These are phyloP conservation scores for Epirrita christyi DNA, from an alignment of 2,888 invertebrate genomes.

Conservation along the genomic window DNA sequence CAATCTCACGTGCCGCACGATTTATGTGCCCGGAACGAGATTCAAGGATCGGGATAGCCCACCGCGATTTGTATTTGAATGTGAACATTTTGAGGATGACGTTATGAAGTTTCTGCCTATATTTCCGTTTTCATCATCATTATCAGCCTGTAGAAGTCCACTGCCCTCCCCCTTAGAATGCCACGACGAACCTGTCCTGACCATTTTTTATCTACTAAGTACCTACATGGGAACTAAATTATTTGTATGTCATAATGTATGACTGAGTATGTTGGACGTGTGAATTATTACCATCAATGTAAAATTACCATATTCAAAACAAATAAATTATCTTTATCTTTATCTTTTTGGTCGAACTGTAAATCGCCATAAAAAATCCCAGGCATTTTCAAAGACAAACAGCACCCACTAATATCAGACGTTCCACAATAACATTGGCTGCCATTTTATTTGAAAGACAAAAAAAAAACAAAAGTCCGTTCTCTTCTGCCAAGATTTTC, in stretches of 20 bases:
- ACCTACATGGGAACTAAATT: too few species aligned
- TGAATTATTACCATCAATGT: too few species aligned
- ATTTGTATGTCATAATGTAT: too few species aligned
- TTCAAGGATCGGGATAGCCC: not conserved
- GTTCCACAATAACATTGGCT: not conserved
- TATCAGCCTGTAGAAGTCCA: too few species aligned
- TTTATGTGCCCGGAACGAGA: conserved; percentile 10
- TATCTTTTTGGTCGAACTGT: too few species aligned
- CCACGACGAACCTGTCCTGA: too few species aligned
- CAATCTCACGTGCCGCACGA: conserved; percentile 27
- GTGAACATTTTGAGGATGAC: conserved; percentile 5
- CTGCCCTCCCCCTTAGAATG: too few species aligned
- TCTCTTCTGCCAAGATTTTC: conserved; percentile 35
- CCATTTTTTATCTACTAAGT: too few species aligned
- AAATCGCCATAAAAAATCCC: too few species aligned
- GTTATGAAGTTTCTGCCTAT: not conserved
- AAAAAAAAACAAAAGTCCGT: conserved; percentile 22
- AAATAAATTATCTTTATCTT: too few species aligned
- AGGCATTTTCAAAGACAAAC: not conserved
- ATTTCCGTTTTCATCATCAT: not conserved
- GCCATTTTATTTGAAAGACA: conserved; percentile 20
- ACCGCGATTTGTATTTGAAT: conserved; percentile 20
- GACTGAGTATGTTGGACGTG: too few species aligned
- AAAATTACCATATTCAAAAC: too few species aligned
- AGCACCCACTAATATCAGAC: not conserved